Base-by-base conservation (phyloP, 1,140 invertebrate genomes). In the Drosophila quadrilineata region DNA sequence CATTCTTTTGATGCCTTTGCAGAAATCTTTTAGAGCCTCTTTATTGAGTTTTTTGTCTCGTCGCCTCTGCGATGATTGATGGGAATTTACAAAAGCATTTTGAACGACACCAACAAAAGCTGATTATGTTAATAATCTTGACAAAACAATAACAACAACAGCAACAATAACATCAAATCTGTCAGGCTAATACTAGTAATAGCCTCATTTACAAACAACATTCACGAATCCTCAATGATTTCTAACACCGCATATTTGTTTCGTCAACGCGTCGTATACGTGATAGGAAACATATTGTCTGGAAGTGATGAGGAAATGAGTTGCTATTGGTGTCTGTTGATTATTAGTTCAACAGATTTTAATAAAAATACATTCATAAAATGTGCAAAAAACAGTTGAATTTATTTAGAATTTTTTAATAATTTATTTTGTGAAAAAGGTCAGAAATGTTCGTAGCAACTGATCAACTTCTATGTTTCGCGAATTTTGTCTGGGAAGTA, bases 61-160 rank as follows among this genome's bases (percentile, higher is more conserved):
- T 52, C 35, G 62, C 35, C 49, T 35, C 38, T 41, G 35, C 54
- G 35, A 54, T 49, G 75, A 70, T 65, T 70, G 75, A 77, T 74
- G 52, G 75, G 22, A 41, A 59, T 52, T 79, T 53, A 35, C 41
- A 17, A 35, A 52, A 65, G n/a, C n/a, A n/a, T 35, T 79, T 79
- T 53, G 10, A 16, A 16, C 52, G 36, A n/a, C n/a, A n/a, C n/a
- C n/a, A n/a, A n/a, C n/a, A 41, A 26, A 65, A 57, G 70, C 75
- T 60, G 69, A 70, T 65, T 70, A 60, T 67, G 71, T 43, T 66
- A 50, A 29, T 60, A 77, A 74, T 52, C 74, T 62, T 33, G 17
- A 38, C 24, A 16, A 29, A 60, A 53, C 46, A 63, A 38, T 46
- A 43, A 48, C 26, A 53, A 29, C n/a, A n/a, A n/a, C n/a, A n/a